phyloP scores from a whole-genome alignment of 2,113 vertebrate species.

The Sardina pilchardus region DNA sequence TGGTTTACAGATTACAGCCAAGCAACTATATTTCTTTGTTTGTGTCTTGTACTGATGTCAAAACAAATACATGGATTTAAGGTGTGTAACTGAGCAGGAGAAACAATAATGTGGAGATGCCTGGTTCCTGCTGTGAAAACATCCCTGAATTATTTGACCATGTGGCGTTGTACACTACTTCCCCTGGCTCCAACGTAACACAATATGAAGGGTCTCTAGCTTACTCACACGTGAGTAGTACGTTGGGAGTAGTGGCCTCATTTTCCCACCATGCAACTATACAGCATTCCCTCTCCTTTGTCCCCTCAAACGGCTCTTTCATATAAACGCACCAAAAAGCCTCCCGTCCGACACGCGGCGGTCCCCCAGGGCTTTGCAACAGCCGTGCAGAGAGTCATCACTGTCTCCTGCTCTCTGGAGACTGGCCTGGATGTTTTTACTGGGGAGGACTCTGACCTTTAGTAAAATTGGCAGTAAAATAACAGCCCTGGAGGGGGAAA shows the following conservation, averaged over 20 bases:
- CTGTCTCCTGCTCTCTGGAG: neutral
- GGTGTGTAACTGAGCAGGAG: neutral
- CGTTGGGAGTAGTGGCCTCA: neutral
- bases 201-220: neutral
- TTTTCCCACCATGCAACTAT: neutral
- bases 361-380: neutral
- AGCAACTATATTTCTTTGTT: neutral
- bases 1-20: neutral
- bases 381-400: neutral
- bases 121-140: neutral
- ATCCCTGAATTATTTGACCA: neutral
- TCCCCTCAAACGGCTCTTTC: neutral
- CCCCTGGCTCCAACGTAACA: neutral
- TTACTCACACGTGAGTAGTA: neutral
- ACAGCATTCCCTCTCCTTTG: neutral
- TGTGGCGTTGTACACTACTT: neutral
- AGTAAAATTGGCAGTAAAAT: constrained; percentile 80
- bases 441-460: constrained; percentile 74
- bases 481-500: constrained; percentile 74
- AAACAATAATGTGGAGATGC: neutral
- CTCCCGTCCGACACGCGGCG: neutral
- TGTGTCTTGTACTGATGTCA: neutral
- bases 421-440: constrained; percentile 55
- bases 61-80: neutral
- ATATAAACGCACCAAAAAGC: neutral